Base-by-base conservation (phyloP, 2,888 invertebrate genomes). In the Volucella inflata region DNA sequence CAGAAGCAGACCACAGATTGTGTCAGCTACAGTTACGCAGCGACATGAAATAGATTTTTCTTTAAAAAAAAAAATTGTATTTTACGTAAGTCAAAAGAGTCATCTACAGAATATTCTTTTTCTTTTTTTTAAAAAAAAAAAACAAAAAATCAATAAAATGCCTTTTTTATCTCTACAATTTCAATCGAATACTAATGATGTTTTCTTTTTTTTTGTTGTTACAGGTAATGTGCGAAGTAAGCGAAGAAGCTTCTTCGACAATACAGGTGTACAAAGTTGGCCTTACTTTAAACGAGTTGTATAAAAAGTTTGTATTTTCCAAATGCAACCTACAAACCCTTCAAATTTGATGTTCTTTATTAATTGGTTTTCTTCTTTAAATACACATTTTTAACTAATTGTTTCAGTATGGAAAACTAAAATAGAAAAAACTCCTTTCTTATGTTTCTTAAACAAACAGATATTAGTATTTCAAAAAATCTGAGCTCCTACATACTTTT, bases 51-150 rank as follows among this genome's bases (percentile, higher is more conserved):
- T 30, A 57, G 30, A 51, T 59, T 71, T 77, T 68, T 14, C 8
- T 30, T 30, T n/a, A n/a, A 14, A 64, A 55, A 60, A 42, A 74
- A 30, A 44, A 44, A 38, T 70, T 70, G 75, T 65, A 57, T 36
- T 42, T 67, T 84, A 79, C 84, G 84, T 84, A 84, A 84, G 84
- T 84, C 70, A 50, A 70, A 72, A 70, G 75, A 64, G 75, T 75
- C 65, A 62, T 36, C 12, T 65, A 70, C n/a, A 30, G 30, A 30
- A 30, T 30, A 30, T 30, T 30, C 6, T 2, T 30, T 30, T n/a
- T n/a, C 6, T 30, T 30, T n/a, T n/a, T n/a, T n/a, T n/a, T n/a
- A n/a, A 59, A 67, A 46, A 42, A 59, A 68, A 10, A 77, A 46
- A 38, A 59, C 10, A 57, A 67, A 53, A 42, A 40, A 60, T 48